A percentile compares a stretch with the other conserved stretches of the same genome.
Evolutionary conservation across 2,888 invertebrate species (phyloP).

Genomic region (Ectropis crepuscularia): DNA sequence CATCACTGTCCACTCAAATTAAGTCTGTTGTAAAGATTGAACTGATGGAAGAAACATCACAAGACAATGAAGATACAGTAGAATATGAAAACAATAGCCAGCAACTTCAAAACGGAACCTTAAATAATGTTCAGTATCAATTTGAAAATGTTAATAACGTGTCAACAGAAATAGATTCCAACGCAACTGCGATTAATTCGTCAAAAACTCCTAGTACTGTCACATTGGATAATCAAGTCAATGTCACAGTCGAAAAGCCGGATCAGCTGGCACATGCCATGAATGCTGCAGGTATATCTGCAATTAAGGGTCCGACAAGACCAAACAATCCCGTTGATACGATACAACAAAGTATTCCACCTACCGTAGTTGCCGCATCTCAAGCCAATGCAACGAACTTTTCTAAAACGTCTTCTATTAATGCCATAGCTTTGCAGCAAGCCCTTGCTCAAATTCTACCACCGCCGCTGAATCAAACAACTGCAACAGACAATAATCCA

Average conservation of each 20-base stretch:
- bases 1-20: conserved; percentile 61
- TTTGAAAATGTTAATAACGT: conserved; percentile 21
- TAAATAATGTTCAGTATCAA: conserved; percentile 31
- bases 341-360: conserved; percentile 79
- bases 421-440: conserved; percentile 76
- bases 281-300: conserved; percentile 76
- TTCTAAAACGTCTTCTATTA: conserved; percentile 70
- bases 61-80: conserved; percentile 55
- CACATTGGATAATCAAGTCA: conserved; percentile 17
- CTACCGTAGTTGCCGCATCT: conserved; percentile 51
- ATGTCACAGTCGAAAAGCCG: conserved; percentile 55
- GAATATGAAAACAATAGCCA: conserved; percentile 43
- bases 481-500: conserved; percentile 58
- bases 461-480: conserved; percentile 71
- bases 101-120: conserved; percentile 33
- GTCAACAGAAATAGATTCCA: conserved; percentile 14
- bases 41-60: conserved; percentile 61
- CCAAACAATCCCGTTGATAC: conserved; percentile 72
- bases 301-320: conserved; percentile 54
- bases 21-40: conserved; percentile 64
- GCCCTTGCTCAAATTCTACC: conserved; percentile 79
- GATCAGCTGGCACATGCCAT: conserved; percentile 79
- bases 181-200: conserved; percentile 18
- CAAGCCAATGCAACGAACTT: conserved; percentile 59
- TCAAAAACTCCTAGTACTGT: conserved; percentile 20